These are phyloP conservation scores for Eristalis arbustorum DNA, from an alignment of 2,888 invertebrate genomes.

Conservation along the genomic window DNA sequence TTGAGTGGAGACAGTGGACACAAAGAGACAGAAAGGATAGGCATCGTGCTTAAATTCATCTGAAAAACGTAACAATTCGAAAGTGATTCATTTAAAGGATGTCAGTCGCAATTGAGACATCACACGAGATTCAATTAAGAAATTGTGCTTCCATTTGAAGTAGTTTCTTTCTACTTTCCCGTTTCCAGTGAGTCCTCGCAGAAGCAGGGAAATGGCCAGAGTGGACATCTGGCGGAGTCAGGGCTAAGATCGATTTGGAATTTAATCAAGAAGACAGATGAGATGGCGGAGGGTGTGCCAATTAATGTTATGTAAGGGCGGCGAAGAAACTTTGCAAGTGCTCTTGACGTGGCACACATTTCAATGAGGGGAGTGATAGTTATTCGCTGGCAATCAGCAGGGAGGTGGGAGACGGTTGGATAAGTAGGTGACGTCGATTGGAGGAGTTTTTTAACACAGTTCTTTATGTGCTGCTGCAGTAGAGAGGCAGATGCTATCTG, in stretches of 20 bases:
- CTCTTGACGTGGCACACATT: too few relatives aligned
- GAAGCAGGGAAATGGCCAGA: neutral
- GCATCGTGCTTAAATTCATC: neutral
- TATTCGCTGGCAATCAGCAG: too few relatives aligned
- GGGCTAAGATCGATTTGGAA: neutral
- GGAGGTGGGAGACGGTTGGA: too few relatives aligned
- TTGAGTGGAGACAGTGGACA: neutral
- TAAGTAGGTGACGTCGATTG: too few relatives aligned
- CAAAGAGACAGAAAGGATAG: neutral
- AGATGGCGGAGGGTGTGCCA: neutral
- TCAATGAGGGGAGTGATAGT: too few relatives aligned
- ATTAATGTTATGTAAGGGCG: too few relatives aligned
- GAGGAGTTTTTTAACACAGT: too few relatives aligned
- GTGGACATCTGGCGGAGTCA: neutral
- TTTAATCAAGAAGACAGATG: neutral
- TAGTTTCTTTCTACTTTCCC: neutral
- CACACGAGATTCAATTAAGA: constrained; percentile 29
- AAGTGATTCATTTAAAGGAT: neutral
- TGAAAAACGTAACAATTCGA: neutral
- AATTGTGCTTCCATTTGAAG: neutral
- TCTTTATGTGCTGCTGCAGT: too few relatives aligned
- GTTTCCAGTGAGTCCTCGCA: neutral
- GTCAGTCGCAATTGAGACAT: constrained; percentile 1
- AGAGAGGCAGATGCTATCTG: too few relatives aligned
- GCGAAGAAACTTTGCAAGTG: too few relatives aligned